These are phyloP conservation scores for Campaea margaritaria DNA, from an alignment of 2,888 invertebrate genomes.

Conservation along the genomic window DNA sequence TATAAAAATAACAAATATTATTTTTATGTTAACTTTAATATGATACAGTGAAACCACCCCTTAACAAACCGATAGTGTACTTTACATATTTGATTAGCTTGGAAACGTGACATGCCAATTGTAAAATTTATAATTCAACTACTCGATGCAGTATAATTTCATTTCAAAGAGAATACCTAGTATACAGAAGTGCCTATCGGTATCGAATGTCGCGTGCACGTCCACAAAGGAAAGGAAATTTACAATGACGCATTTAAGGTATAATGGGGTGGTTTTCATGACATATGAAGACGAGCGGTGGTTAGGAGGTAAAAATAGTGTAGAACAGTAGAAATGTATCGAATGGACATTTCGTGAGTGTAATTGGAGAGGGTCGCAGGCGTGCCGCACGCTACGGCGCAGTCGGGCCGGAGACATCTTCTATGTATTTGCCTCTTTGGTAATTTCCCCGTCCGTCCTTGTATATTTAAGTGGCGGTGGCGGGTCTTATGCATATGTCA, in stretches of 20 bases:
- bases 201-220: constrained; percentile 58
- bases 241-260: constrained; percentile 69
- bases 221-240: constrained; percentile 63
- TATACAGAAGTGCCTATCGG: constrained; percentile 38
- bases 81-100: constrained; percentile 29
- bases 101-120: constrained; percentile 22
- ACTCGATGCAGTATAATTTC: constrained; percentile 3
- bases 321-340: constrained; percentile 65
- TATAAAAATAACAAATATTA: too few species aligned
- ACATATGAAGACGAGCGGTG: constrained; percentile 71
- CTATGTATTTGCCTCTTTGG: constrained; percentile 78
- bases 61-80: neutral
- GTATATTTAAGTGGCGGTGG: constrained; percentile 79
- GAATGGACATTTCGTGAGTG: constrained; percentile 73
- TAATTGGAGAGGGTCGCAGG: constrained; percentile 70
- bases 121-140: constrained; percentile 19
- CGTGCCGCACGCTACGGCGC: constrained; percentile 70
- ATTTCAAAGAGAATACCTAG: constrained; percentile 25
- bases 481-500: constrained; percentile 84
- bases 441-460: constrained; percentile 80
- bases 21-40: neutral
- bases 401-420: constrained; percentile 70
- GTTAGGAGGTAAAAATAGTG: constrained; percentile 70
- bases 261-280: constrained; percentile 70
- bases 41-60: neutral